Evolutionary conservation across 2,797 vertebrate genomes (phyloP), one percentile per base, ranked within the genome.

Genomic region (Peromyscus nudipes): DNA sequence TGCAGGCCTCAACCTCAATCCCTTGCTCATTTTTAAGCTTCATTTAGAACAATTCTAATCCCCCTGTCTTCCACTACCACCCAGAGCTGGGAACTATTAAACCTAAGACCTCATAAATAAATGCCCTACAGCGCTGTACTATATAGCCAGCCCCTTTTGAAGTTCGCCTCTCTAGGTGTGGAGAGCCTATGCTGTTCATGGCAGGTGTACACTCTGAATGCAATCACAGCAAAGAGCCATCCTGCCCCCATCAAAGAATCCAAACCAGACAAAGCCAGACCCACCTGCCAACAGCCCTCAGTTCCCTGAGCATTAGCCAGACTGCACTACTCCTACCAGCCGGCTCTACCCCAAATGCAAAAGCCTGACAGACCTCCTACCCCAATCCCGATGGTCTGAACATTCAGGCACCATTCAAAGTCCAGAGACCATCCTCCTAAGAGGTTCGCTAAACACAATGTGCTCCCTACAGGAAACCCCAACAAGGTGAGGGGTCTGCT

Each of bases 11-110:
- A 21, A 5, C 60, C 62, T 65, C 40, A 34, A 10, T 46, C 60
- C 60, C 31, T 34, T 23, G 62, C 4, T 0, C 25, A 43, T 46
- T 31, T 1, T 31, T 19, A 23, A 94, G 43, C 31, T 5, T 10
- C 21, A 88, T 79, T 25, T 19, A 31, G 2, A 49, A 64, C 0
- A 89, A 79, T 27, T 27, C 13, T 52, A 57, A 34, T 0, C 4
- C 4, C 5, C 21, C 1, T 57, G n/a, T 43, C 6, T 1, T 1
- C 7, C 2, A 2, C n/a, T n/a, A 46, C 27, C 65, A 31, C 34
- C n/a, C 77, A 57, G 49, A 43, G 17, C 77, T 82, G 27, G 27
- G 17, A 31, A 43, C 10, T 34, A 29, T 16, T 34, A 29, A 69
- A 55, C 46, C 17, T 21, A 43, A 55, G 77, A 31, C 65, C 49